Evolutionary conservation across 2,113 vertebrate species (phyloP).

Genomic region (Oreotrochilus melanogaster): DNA sequence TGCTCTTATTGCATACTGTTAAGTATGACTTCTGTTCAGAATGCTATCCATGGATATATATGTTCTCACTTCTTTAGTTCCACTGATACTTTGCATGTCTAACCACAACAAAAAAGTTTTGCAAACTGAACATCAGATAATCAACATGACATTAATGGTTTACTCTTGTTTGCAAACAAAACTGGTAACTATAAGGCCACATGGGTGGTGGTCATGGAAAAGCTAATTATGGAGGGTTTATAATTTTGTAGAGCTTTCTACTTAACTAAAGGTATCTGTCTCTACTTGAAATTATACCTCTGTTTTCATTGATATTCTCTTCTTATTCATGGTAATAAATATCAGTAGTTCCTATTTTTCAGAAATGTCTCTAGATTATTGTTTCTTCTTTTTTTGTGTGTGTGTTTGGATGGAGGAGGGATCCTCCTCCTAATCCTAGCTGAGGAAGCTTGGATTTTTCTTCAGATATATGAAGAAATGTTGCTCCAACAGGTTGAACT

Average conservation of each 20-base stretch:
- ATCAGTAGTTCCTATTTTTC: background rate
- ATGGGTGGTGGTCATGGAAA: background rate
- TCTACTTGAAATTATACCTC: background rate
- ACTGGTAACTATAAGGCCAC: background rate
- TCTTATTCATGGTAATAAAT: background rate
- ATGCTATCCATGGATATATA: background rate
- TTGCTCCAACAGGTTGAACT: background rate
- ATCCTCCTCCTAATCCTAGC: background rate
- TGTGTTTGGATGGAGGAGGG: background rate
- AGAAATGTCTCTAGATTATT: background rate
- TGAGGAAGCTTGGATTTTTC: background rate
- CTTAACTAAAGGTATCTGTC: background rate
- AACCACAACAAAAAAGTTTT: background rate
- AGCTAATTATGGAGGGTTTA: background rate
- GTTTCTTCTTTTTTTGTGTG: background rate
- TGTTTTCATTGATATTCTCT: background rate
- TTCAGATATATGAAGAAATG: background rate
- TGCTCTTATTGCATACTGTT: background rate
- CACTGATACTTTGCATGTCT: rapidly evolving
- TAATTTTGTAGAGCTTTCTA: background rate
- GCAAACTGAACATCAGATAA: background rate
- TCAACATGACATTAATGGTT: background rate
- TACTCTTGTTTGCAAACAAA: background rate
- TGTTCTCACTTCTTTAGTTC: background rate
- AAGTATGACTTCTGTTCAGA: background rate